phyloP scores from a whole-genome alignment of 2,113 vertebrate species.

The Arizona elegans region DNA sequence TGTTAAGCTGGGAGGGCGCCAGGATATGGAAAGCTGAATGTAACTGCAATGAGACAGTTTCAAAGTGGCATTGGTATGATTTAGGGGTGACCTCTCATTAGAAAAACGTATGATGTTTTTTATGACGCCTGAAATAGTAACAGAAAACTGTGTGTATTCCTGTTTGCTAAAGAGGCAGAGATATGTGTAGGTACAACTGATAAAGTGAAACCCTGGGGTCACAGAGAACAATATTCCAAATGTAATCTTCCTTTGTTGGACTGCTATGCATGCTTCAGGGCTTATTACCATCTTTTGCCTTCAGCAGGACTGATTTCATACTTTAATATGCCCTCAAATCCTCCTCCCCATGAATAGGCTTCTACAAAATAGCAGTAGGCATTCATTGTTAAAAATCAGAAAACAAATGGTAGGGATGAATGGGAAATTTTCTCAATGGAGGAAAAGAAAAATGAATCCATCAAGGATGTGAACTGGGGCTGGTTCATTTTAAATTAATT shows the following conservation, averaged over 20 bases:
- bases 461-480: neutral
- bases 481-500: neutral
- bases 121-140: neutral
- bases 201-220: neutral
- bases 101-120: neutral
- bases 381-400: neutral
- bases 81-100: neutral
- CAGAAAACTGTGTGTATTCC: neutral
- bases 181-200: neutral
- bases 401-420: neutral
- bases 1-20: neutral
- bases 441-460: neutral
- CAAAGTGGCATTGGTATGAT: neutral
- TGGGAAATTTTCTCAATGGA: neutral
- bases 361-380: neutral
- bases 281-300: neutral
- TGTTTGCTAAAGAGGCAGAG: neutral
- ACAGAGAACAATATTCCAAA: neutral
- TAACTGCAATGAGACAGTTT: neutral
- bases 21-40: neutral
- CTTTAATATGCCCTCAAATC: neutral
- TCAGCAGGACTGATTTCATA: neutral
- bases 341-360: neutral
- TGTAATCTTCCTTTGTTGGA: neutral
- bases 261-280: neutral